Base-by-base conservation (phyloP, 2,797 vertebrate genomes). In the Aplochiton taeniatus region DNA sequence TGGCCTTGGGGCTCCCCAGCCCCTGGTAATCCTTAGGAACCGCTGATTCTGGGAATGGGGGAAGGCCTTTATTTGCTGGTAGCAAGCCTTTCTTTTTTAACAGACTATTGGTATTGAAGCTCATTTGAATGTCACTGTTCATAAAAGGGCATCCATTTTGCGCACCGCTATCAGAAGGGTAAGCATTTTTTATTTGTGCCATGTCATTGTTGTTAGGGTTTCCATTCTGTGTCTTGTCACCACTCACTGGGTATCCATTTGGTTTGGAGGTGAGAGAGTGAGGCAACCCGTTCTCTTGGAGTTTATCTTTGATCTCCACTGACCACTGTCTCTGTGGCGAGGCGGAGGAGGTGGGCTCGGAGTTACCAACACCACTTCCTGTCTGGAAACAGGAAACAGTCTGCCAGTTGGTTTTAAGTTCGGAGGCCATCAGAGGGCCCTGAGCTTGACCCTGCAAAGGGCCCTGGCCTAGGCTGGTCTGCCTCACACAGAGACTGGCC, bases 401-500 rank as follows among this genome's bases (percentile, higher is more conserved):
- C 47, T 83, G 87, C 78, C 90, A 91, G 2, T 77, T 64, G 46
- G 81, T 83, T 84, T 92, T 95, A 46, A 90, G 69, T 56, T 90
- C 94, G 56, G 86, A 76, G 0, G 73, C 54, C 0, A 74, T 88
- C 50, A 71, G 42, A 60, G 51, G 62, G 13, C 68, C 73, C 1
- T 52, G 20, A 1, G 58, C 14, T 5, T 20, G 48, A n/a, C 47
- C 14, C 64, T 54, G 52, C 18, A 31, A 11, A 8, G 16, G 48
- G 13, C 83, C 61, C 65, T 86, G 79, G 12, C 75, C 81, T 0
- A 77, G 65, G 1, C 78, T 72, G 1, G 90, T 65, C 63, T 90
- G 93, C 78, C 93, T 88, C 73, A 88, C 82, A 0, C 94, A 95
- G 59, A 96, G 82, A 74, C 94, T 94, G 0, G 90, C 93, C 0